Evolutionary conservation across 1,140 invertebrate genomes (phyloP).

Genomic region (Drosophila ogumai): DNA sequence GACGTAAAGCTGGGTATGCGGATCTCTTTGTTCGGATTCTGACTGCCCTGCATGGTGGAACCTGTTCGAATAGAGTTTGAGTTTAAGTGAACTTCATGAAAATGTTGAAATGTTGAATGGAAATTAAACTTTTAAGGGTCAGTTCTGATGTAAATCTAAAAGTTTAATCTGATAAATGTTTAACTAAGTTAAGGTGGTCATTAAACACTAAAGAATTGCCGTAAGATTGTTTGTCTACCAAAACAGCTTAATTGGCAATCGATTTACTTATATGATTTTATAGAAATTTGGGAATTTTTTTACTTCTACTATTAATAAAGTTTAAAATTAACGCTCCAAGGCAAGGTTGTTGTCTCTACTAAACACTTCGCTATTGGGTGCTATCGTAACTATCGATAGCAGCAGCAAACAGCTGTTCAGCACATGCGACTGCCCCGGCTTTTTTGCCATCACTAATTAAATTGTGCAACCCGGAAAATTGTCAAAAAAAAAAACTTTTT

Average conservation of each 20-base stretch:
- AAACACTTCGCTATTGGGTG: not conserved
- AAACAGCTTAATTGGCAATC: not conserved
- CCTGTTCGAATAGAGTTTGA: not conserved
- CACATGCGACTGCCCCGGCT: constrained; percentile 24
- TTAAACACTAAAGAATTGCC: not conserved
- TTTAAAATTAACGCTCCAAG: not conserved
- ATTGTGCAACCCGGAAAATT: constrained; percentile 57
- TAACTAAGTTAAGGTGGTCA: not conserved
- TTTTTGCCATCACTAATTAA: constrained; percentile 33
- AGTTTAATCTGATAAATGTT: not conserved
- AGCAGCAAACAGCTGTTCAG: not conserved
- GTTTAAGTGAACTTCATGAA: not conserved
- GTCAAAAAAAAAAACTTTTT: constrained; percentile 28
- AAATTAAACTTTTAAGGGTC: not conserved
- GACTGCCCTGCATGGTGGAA: constrained; percentile 49
- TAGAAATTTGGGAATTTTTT: no score
- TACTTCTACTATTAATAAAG: no score
- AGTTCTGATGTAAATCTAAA: not conserved
- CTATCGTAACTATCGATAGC: not conserved
- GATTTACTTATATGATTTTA: not conserved
- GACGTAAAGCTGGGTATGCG: constrained; percentile 65
- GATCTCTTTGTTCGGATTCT: constrained; percentile 61
- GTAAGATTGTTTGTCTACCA: not conserved
- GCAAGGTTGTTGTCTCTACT: constrained; percentile 13
- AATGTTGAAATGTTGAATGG: not conserved